Evolutionary conservation across 2,797 vertebrate species (phyloP).

Genomic region (Centroberyx gerrardi): DNA sequence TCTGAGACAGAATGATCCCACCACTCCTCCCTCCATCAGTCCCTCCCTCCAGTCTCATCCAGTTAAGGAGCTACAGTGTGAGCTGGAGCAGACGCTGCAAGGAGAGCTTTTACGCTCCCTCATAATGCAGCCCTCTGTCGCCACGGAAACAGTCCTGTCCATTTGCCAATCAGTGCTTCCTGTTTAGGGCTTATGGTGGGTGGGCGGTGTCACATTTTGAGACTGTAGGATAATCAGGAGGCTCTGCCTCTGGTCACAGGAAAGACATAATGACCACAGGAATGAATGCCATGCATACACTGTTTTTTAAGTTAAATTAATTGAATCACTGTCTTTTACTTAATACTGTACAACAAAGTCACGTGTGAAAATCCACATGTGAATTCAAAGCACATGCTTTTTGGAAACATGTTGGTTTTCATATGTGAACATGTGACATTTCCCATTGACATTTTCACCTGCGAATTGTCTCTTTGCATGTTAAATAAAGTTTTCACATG

Average conservation of each 20-base stretch:
- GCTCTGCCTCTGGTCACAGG: slow-evolving; percentile 37
- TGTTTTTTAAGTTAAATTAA: neutral
- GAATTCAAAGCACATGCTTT: too few species aligned
- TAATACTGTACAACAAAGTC: too few species aligned
- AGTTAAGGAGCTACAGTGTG: slow-evolving; percentile 41
- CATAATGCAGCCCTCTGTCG: slow-evolving; percentile 13
- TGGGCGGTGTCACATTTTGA: slow-evolving; percentile 30
- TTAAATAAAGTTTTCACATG: too few species aligned
- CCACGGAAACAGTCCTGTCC: slow-evolving; percentile 60
- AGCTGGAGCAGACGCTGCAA: slow-evolving; percentile 41
- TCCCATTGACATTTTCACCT: too few species aligned
- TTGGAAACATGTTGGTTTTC: too few species aligned
- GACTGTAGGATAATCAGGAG: slow-evolving; percentile 35
- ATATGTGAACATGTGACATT: too few species aligned
- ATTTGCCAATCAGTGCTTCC: slow-evolving; percentile 67
- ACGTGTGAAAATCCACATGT: too few species aligned
- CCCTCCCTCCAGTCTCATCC: slow-evolving; percentile 52
- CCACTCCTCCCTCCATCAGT: slow-evolving; percentile 24
- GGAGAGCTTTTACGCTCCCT: slow-evolving; percentile 45
- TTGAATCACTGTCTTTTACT: too few species aligned
- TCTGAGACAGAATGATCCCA: slow-evolving; percentile 35
- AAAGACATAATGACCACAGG: slow-evolving; percentile 24
- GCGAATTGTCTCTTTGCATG: too few species aligned
- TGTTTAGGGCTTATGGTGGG: slow-evolving; percentile 56
- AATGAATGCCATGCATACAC: neutral